A percentile compares a stretch with the other conserved stretches of the same genome.
Evolutionary conservation across 2,113 vertebrate species (phyloP).

Genomic region (Myrmophylax atrothorax): DNA sequence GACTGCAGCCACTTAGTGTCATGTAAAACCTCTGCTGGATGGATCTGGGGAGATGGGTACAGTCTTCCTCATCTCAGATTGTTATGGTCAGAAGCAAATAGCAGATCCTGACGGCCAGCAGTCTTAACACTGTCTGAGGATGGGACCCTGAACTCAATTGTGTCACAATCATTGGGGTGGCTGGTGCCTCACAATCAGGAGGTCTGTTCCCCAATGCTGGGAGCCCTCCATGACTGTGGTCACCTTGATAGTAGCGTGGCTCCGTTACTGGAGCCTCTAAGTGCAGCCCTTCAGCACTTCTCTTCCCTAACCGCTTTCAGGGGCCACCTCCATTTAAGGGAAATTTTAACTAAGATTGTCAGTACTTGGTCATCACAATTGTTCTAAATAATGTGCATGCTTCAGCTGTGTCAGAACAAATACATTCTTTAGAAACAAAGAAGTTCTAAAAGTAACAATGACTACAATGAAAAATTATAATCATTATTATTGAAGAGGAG

Average conservation of each 20-base stretch:
- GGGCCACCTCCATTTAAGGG: neutral
- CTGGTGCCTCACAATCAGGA: neutral
- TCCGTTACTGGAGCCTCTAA: neutral
- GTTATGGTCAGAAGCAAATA: neutral
- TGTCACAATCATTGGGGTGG: neutral
- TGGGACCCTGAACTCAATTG: accelerated
- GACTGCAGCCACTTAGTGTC: neutral
- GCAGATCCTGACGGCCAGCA: neutral
- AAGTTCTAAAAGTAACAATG: slow-evolving; percentile 9
- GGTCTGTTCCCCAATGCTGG: neutral
- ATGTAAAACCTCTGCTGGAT: neutral
- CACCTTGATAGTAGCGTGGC: neutral
- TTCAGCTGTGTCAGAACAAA: slow-evolving; percentile 23
- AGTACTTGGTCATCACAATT: neutral
- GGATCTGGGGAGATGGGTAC: neutral
- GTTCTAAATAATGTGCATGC: neutral
- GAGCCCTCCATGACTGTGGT: accelerated
- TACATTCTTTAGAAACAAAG: slow-evolving; percentile 19
- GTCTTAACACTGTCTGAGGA: neutral
- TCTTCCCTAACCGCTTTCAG: neutral
- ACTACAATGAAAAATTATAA: neutral
- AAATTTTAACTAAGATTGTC: neutral
- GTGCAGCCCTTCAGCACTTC: neutral
- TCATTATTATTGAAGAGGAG: neutral
- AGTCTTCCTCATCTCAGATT: neutral